phyloP scores from a whole-genome alignment of 2,888 invertebrate species.

The Molanna angustata region DNA sequence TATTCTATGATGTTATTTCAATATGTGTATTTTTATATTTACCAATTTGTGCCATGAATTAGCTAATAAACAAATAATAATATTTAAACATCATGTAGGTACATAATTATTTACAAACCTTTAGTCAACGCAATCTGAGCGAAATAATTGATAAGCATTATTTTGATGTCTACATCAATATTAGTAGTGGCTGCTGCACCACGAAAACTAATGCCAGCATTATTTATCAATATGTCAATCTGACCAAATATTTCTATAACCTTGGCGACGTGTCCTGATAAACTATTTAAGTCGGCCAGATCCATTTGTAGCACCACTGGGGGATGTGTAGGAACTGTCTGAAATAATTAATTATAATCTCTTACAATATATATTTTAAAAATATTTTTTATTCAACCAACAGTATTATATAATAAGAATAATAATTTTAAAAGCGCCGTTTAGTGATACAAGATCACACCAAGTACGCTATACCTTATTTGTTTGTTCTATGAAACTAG shows the following conservation, averaged over 20 bases:
- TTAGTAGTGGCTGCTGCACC: slow-evolving; percentile 73
- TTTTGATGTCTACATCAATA: slow-evolving; percentile 76
- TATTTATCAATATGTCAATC: slow-evolving; percentile 89
- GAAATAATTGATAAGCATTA: slow-evolving; percentile 95
- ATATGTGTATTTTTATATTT: no score
- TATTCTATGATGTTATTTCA: no score
- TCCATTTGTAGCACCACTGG: slow-evolving; percentile 76
- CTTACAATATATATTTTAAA: no score
- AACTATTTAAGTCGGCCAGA: slow-evolving; percentile 64
- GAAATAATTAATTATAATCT: slow-evolving; percentile 36
- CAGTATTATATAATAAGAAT: no score
- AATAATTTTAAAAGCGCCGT: no score
- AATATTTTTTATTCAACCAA: no score
- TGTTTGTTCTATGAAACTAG: no score
- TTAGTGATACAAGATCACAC: no score
- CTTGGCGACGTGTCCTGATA: slow-evolving; percentile 62
- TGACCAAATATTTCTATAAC: slow-evolving; percentile 67
- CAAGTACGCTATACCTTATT: no score
- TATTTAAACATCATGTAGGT: no score
- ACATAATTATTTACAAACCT: slow-evolving; percentile 61
- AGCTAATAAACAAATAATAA: no score
- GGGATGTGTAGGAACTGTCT: slow-evolving; percentile 62
- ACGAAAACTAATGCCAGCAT: slow-evolving; percentile 84
- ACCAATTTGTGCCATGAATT: no score
- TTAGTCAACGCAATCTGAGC: slow-evolving; percentile 89